These are phyloP conservation scores for Macaria notata DNA, from an alignment of 2,888 invertebrate species.

Conservation along the genomic window DNA sequence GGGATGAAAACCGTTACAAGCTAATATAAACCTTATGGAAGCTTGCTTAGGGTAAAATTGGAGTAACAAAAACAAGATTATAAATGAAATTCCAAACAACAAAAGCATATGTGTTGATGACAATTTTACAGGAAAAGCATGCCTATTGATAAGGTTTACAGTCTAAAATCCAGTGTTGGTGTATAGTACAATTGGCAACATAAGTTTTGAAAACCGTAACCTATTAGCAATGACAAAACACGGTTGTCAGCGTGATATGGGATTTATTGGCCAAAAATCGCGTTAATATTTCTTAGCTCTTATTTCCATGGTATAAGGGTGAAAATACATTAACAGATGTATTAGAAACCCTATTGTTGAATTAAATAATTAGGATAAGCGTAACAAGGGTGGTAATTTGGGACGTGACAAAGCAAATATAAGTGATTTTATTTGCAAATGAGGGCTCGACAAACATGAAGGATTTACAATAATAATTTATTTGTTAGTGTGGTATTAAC, in stretches of 20 bases:
- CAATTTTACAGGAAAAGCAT: slow-evolving; percentile 28
- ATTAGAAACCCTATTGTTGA: slow-evolving; percentile 38
- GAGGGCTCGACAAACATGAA: slow-evolving; percentile 12
- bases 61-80: neutral
- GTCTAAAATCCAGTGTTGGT: too few species aligned
- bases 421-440: slow-evolving; percentile 30
- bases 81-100: slow-evolving; percentile 9
- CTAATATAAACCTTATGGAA: slow-evolving; percentile 2
- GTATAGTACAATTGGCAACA: slow-evolving; percentile 41
- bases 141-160: too few species aligned
- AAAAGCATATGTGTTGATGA: slow-evolving; percentile 2
- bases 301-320: slow-evolving; percentile 8
- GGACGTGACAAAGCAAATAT: slow-evolving; percentile 27
- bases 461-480: too few species aligned
- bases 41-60: neutral
- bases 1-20: neutral
- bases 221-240: slow-evolving; percentile 74
- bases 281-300: neutral
- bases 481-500: too few species aligned
- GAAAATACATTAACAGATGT: slow-evolving; percentile 10
- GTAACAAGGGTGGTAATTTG: slow-evolving; percentile 51
- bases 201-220: slow-evolving; percentile 64
- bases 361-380: slow-evolving; percentile 63
- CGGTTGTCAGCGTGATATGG: slow-evolving; percentile 70
- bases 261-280: slow-evolving; percentile 55